A percentile compares a stretch with the other conserved stretches of the same genome.
phyloP scores from a whole-genome alignment of 2,797 vertebrate species.

The Salmo trutta region DNA sequence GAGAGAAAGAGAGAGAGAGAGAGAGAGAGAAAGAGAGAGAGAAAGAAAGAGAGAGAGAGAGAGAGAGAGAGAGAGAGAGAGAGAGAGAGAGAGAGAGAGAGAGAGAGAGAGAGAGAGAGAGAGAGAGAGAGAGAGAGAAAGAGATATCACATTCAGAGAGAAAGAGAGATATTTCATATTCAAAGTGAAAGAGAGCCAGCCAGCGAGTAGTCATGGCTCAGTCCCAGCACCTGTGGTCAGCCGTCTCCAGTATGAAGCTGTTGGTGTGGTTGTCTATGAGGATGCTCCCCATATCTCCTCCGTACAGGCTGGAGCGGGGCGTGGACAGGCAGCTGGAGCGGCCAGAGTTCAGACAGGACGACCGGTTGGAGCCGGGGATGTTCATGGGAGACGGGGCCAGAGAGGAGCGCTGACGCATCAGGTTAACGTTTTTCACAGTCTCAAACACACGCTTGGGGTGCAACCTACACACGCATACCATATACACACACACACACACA shows the following conservation, averaged over 20 bases:
- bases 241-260: slow-evolving; percentile 83
- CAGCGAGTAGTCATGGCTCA: not conserved
- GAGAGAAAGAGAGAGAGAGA: not conserved
- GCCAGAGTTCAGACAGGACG: slow-evolving; percentile 88
- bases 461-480: slow-evolving; percentile 71
- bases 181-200: not conserved
- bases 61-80: not conserved
- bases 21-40: too few relatives aligned
- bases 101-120: not conserved
- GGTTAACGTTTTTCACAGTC: slow-evolving; percentile 92
- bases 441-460: slow-evolving; percentile 94
- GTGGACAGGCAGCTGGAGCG: slow-evolving; percentile 92
- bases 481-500: slow-evolving; percentile 12
- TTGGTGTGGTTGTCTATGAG: slow-evolving; percentile 90
- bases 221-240: slow-evolving; percentile 79
- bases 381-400: slow-evolving; percentile 90
- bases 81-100: not conserved
- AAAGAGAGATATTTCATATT: not conserved
- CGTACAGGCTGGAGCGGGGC: slow-evolving; percentile 89
- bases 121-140: not conserved
- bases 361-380: slow-evolving; percentile 98
- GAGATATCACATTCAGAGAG: not conserved
- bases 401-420: slow-evolving; percentile 84
- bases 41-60: not conserved
- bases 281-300: slow-evolving; percentile 79